Conservation (phyloP, 2,113 vertebrate species). For the Sardina pilchardus region DNA sequence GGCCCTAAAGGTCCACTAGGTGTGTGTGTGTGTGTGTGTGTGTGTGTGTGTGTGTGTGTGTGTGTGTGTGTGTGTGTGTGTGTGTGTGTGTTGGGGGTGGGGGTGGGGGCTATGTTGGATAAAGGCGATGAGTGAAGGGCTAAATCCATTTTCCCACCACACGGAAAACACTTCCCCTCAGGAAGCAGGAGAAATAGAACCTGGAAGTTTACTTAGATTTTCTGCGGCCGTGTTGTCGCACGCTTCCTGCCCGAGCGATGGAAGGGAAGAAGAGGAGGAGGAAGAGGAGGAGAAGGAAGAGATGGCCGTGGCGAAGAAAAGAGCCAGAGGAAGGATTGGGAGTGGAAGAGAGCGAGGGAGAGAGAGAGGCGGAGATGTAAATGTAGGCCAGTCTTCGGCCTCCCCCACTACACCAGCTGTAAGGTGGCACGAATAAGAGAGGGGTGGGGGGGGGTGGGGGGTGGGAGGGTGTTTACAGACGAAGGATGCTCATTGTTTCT, state of each 20-base stretch:
- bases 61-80: background rate
- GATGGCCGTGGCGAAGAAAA: background rate
- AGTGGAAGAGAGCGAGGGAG: constrained; percentile 39
- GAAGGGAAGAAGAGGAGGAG: constrained; percentile 3
- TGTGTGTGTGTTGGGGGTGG: background rate
- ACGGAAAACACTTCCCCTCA: constrained; percentile 51
- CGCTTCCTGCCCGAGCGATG: constrained; percentile 43
- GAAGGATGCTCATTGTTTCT: constrained; percentile 53
- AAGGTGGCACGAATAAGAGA: constrained; percentile 41
- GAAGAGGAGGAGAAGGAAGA: constrained; percentile 46
- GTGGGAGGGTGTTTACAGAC: background rate
- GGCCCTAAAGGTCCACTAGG: background rate
- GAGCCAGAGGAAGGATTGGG: constrained; percentile 6
- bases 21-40: constrained; percentile 8
- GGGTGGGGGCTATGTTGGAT: constrained; percentile 7
- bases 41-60: background rate
- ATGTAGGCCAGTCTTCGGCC: constrained; percentile 20
- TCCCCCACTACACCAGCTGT: constrained; percentile 36
- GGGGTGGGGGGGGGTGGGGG: constrained; percentile 32
- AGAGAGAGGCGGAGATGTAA: constrained; percentile 36
- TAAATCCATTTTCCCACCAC: constrained; percentile 52
- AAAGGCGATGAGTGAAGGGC: constrained; percentile 40
- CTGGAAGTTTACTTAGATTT: constrained; percentile 71
- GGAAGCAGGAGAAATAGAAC: constrained; percentile 74
- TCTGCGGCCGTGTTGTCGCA: constrained; percentile 39